Evolutionary conservation across 2,888 invertebrate species (phyloP).

Genomic region (Venustoraphidia nigricollis): DNA sequence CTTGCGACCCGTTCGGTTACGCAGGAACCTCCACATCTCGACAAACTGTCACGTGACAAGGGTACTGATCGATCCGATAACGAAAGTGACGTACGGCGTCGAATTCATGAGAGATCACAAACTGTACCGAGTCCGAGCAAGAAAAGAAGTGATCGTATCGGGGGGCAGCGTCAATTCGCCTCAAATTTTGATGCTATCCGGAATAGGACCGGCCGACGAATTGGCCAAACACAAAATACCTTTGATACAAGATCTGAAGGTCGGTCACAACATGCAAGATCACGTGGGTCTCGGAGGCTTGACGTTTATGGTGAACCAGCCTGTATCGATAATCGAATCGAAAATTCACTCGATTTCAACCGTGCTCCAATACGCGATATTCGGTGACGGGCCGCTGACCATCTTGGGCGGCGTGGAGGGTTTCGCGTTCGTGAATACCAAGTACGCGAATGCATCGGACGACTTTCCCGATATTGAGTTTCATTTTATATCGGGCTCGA

Average conservation of each 20-base stretch:
- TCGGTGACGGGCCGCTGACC: constrained; percentile 71
- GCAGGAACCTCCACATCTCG: constrained; percentile 72
- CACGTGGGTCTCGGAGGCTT: constrained; percentile 77
- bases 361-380: constrained; percentile 67
- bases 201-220: constrained; percentile 63
- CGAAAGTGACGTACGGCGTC: constrained; percentile 66
- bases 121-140: constrained; percentile 55
- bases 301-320: constrained; percentile 64
- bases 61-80: constrained; percentile 54
- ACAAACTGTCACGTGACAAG: constrained; percentile 68
- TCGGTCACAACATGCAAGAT: constrained; percentile 79
- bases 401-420: constrained; percentile 82
- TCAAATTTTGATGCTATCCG: constrained; percentile 85
- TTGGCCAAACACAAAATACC: constrained; percentile 60
- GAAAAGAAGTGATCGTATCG: constrained; percentile 75
- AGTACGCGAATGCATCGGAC: constrained; percentile 59
- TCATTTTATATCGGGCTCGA: constrained; percentile 76
- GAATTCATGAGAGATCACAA: constrained; percentile 63
- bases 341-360: constrained; percentile 65
- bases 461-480: constrained; percentile 85
- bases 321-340: constrained; percentile 64
- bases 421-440: constrained; percentile 78
- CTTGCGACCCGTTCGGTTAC: constrained; percentile 58
- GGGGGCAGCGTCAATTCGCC: constrained; percentile 89
- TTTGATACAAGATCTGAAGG: constrained; percentile 62